Base-by-base conservation (phyloP, 2,797 vertebrate genomes). In the Arnoldichthys spilopterus region DNA sequence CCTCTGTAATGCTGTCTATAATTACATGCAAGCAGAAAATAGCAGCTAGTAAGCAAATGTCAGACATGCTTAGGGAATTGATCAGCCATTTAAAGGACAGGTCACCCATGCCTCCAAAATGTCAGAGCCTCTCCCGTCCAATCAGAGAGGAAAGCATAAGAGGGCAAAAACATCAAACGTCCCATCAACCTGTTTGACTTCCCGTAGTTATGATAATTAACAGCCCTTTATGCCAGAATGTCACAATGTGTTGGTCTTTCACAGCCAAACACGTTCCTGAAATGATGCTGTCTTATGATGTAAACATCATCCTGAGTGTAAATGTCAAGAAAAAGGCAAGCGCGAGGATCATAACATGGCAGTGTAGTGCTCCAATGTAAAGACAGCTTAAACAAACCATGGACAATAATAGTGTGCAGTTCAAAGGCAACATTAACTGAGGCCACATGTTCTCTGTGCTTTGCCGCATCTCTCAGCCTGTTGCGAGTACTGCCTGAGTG, bases 71-170 rank as follows among this genome's bases (percentile, higher is more conserved):
- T 70, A 82, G 70, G 63, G 74, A 86, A 87, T 82, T 86, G 83
- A 85, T 85, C 81, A 77, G 76, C 79, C 77, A 83, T 87, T 85
- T 84, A 86, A 87, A 88, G 84, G 81, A 82, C 84, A 83, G 78
- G 84, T 84, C 82, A 86, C 70, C 43, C 61, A 68, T 82, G 74
- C 80, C 61, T 78, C 70, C 76, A 74, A 86, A 86, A 88, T 78
- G 81, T 83, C 85, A 85, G 59, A 72, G 47, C 73, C 54, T 73
- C 72, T 72, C 28, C 24, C 28, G 45, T 47, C 82, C 80, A 82
- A 82, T 84, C 79, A 80, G 81, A 76, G 28, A 58, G 28, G 34
- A 68, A 77, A 78, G 72, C 58, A 80, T 78, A 71, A 56, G 68
- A 80, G 58, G 77, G 64, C 79, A 84, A 20, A 63, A 80, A 82